Conservation (phyloP, 2,888 invertebrate genomes). For the Ichneumon xanthorius region DNA sequence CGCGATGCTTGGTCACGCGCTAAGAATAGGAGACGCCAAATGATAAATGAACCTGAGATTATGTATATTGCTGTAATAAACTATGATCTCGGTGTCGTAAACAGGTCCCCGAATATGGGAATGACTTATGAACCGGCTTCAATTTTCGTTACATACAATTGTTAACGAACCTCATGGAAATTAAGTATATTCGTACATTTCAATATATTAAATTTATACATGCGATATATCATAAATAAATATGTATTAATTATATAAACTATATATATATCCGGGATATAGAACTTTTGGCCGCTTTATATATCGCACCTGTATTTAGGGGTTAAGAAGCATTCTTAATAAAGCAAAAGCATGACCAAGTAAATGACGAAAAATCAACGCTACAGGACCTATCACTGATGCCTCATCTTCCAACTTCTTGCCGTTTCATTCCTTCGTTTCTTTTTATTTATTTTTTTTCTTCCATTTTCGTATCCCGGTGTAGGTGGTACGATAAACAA, state of each 20-base stretch:
- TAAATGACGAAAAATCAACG: background rate
- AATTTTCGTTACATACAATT: background rate
- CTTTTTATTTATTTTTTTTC: slow-evolving; percentile 20
- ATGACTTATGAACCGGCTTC: background rate
- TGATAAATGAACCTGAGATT: slow-evolving; percentile 6
- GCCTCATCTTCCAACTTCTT: slow-evolving; percentile 1
- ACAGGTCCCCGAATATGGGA: background rate
- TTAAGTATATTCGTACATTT: too few relatives aligned
- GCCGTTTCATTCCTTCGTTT: background rate
- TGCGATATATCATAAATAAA: too few relatives aligned
- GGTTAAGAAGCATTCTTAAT: background rate
- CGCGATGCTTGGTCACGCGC: slow-evolving; percentile 9
- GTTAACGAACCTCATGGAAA: background rate
- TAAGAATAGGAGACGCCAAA: slow-evolving; percentile 9
- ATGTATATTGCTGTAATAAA: background rate
- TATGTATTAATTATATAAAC: too few relatives aligned
- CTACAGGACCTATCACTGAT: background rate
- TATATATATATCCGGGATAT: too few relatives aligned
- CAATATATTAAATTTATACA: too few relatives aligned
- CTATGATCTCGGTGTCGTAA: background rate
- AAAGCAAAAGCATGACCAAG: background rate
- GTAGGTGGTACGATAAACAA: slow-evolving; percentile 43
- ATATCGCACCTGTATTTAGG: too few relatives aligned
- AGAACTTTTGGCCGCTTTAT: too few relatives aligned
- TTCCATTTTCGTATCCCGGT: slow-evolving; percentile 8